Evolutionary conservation across 2,888 invertebrate genomes (phyloP).

Genomic region (Eubasilissa splendida): DNA sequence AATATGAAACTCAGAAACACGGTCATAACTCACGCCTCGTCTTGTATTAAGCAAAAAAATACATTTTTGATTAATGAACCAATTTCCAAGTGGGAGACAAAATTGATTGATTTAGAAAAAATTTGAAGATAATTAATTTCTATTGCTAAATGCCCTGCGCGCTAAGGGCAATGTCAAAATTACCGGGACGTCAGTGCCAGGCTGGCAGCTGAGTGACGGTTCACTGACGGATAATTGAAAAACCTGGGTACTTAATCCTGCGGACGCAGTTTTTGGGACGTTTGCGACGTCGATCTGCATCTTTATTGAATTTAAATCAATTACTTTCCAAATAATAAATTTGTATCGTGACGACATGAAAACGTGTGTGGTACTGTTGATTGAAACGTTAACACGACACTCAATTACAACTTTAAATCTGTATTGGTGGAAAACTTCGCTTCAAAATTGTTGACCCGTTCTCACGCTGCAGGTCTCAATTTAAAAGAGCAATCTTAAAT

Average conservation of each 20-base stretch:
- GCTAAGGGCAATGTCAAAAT: conserved; percentile 2
- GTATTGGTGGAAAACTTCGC: no score
- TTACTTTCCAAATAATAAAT: no score
- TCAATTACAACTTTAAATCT: no score
- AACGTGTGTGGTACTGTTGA: no score
- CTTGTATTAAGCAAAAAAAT: not conserved
- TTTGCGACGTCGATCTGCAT: no score
- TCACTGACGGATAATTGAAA: conserved; percentile 27
- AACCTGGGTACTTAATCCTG: not conserved
- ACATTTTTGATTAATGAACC: conserved; percentile 21
- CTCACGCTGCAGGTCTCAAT: no score
- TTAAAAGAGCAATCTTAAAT: no score
- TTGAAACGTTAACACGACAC: no score
- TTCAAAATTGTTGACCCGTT: no score
- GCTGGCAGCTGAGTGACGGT: conserved; percentile 30
- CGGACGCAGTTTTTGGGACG: no score
- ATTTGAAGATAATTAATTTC: conserved; percentile 26
- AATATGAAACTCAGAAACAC: conserved; percentile 8
- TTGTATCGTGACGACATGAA: no score
- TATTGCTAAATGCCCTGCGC: not conserved
- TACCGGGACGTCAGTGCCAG: conserved; percentile 25
- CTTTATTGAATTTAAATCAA: no score
- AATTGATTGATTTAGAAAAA: conserved; percentile 33
- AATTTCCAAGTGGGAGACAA: not conserved
- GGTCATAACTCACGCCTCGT: conserved; percentile 9